Evolutionary conservation across 2,888 invertebrate species (phyloP).

Genomic region (Galerucella pusilla): DNA sequence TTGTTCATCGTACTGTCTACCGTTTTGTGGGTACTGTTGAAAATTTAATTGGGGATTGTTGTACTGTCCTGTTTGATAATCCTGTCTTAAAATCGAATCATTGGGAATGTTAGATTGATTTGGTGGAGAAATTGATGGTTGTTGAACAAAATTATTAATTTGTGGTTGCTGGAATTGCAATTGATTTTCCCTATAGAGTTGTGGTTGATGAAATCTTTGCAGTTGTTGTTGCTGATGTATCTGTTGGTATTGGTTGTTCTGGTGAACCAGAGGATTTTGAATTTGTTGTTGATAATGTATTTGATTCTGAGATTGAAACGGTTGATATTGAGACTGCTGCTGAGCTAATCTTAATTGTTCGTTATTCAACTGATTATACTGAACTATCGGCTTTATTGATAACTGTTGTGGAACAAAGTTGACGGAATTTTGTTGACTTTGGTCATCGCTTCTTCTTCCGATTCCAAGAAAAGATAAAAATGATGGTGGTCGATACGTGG

Average conservation of each 20-base stretch:
- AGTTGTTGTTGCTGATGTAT: slow-evolving; percentile 46
- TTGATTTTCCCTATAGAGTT: background rate
- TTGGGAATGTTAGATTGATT: slow-evolving; percentile 8
- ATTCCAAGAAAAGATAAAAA: slow-evolving; percentile 46
- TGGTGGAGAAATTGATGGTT: slow-evolving; percentile 13
- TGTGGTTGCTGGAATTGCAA: slow-evolving; percentile 42
- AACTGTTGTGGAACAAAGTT: slow-evolving; percentile 23
- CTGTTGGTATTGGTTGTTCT: slow-evolving; percentile 39
- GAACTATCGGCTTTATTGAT: background rate
- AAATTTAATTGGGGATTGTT: slow-evolving; percentile 19
- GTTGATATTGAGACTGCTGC: slow-evolving; percentile 11
- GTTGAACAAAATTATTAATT: slow-evolving; percentile 42
- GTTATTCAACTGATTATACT: slow-evolving; percentile 8
- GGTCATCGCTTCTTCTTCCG: slow-evolving; percentile 43
- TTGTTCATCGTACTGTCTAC: slow-evolving; percentile 53
- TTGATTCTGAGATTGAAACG: slow-evolving; percentile 28
- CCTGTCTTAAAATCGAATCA: background rate
- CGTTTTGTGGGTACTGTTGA: slow-evolving; percentile 47
- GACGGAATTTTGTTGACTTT: slow-evolving; percentile 37
- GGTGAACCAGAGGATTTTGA: slow-evolving; percentile 31
- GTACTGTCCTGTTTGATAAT: slow-evolving; percentile 2
- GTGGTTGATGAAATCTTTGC: slow-evolving; percentile 21
- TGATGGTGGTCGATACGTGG: slow-evolving; percentile 63
- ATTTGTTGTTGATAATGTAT: slow-evolving; percentile 2
- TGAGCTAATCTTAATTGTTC: slow-evolving; percentile 32